phyloP scores from a whole-genome alignment of 2,113 vertebrate species.

The Tenebrosternarchus preto region DNA sequence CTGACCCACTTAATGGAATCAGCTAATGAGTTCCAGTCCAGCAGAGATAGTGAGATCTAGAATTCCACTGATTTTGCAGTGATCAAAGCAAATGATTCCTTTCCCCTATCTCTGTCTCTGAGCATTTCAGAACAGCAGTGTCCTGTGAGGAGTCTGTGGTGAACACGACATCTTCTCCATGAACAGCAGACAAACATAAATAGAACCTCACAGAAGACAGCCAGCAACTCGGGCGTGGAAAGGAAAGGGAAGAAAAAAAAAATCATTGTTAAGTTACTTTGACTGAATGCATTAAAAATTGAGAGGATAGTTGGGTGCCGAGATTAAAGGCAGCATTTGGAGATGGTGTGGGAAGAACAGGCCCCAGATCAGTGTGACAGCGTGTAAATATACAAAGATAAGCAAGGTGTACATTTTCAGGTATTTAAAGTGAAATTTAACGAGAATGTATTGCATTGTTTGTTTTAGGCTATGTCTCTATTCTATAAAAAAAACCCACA shows the following conservation, averaged over 20 bases:
- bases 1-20: neutral
- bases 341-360: slow-evolving; percentile 73
- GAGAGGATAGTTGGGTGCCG: slow-evolving; percentile 59
- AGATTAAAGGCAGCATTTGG: slow-evolving; percentile 57
- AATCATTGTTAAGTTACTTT: slow-evolving; percentile 49
- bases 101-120: slow-evolving; percentile 58
- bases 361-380: slow-evolving; percentile 74
- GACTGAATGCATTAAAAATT: slow-evolving; percentile 70
- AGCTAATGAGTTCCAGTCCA: slow-evolving; percentile 40
- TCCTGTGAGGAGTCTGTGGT: slow-evolving; percentile 50
- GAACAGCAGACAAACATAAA: slow-evolving; percentile 38
- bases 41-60: slow-evolving; percentile 18
- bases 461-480: neutral
- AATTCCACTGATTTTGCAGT: slow-evolving; percentile 47
- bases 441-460: neutral
- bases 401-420: slow-evolving; percentile 71
- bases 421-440: slow-evolving; percentile 62
- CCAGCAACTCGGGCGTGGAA: slow-evolving; percentile 52
- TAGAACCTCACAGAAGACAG: slow-evolving; percentile 54
- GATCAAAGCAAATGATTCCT: slow-evolving; percentile 69
- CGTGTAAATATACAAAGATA: slow-evolving; percentile 76
- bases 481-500: neutral
- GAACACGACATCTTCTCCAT: slow-evolving; percentile 24
- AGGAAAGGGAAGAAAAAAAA: slow-evolving; percentile 5
- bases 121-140: slow-evolving; percentile 23